Conservation (phyloP, 2,797 vertebrate genomes). For the Onychomys leucogaster region DNA sequence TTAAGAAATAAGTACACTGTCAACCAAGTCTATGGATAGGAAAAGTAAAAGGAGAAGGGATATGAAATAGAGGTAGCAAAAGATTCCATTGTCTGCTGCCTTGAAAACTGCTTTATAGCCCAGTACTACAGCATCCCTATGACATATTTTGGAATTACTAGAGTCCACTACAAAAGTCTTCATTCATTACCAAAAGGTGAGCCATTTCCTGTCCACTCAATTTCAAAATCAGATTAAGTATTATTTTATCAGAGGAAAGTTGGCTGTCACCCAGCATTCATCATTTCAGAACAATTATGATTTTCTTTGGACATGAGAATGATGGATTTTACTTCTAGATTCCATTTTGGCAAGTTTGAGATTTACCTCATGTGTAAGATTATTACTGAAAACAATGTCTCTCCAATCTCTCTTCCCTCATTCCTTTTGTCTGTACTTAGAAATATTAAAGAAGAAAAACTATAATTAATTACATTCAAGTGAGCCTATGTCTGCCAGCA, state of each 20-base stretch:
- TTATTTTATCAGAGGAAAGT: constrained; percentile 74
- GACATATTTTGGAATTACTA: constrained; percentile 50
- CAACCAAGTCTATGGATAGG: not conserved
- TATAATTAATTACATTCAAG: constrained; percentile 70
- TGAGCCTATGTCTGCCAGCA: constrained; percentile 59
- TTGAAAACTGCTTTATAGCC: constrained; percentile 10
- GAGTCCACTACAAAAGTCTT: constrained; percentile 49
- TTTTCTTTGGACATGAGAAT: constrained; percentile 53
- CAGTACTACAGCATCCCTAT: not conserved
- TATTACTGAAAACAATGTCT: constrained; percentile 67
- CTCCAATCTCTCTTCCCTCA: constrained; percentile 58
- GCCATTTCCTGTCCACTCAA: constrained; percentile 71
- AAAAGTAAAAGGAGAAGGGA: not conserved
- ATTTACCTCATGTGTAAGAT: constrained; percentile 66
- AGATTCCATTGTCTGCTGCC: not conserved
- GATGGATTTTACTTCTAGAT: constrained; percentile 68
- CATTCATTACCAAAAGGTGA: constrained; percentile 73
- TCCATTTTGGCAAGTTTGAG: constrained; percentile 65
- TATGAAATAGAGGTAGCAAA: not conserved
- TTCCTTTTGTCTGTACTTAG: constrained; percentile 27
- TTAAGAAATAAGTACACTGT: not conserved
- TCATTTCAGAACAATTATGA: constrained; percentile 77
- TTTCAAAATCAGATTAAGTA: constrained; percentile 70
- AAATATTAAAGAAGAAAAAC: not conserved
- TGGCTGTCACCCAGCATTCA: constrained; percentile 64